These are phyloP conservation scores for Latrodectus hesperus DNA, from an alignment of 2,888 invertebrate genomes.

Conservation along the genomic window DNA sequence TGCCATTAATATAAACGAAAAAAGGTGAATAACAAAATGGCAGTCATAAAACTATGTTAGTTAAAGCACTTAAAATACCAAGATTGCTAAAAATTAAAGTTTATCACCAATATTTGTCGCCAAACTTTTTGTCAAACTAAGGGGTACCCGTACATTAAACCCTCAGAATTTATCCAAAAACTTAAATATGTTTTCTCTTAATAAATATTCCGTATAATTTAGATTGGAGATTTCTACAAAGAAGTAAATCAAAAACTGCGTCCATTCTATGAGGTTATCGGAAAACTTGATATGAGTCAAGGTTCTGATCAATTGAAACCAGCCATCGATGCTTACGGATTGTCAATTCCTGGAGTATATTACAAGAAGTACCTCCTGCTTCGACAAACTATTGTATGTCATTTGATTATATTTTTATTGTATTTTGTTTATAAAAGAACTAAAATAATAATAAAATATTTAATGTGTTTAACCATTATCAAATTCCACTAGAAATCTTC, in stretches of 20 bases:
- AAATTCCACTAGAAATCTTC: not conserved
- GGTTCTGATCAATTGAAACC: constrained; percentile 42
- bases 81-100: not conserved
- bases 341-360: constrained; percentile 34
- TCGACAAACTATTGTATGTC: constrained; percentile 51
- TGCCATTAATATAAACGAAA: too few species aligned
- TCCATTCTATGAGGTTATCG: constrained; percentile 58
- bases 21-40: too few species aligned
- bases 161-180: not conserved
- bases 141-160: not conserved
- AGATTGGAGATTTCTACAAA: constrained; percentile 47
- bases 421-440: not conserved
- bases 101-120: not conserved
- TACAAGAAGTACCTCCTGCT: constrained; percentile 46
- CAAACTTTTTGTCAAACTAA: not conserved
- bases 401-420: not conserved
- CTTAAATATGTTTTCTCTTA: not conserved
- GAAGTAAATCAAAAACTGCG: constrained; percentile 29
- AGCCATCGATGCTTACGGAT: constrained; percentile 34
- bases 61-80: too few species aligned
- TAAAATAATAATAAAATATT: too few species aligned
- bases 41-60: too few species aligned
- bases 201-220: not conserved
- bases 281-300: constrained; percentile 43
- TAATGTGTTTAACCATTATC: too few species aligned